Evolutionary conservation across 2,888 invertebrate genomes (phyloP).

Genomic region (Drosophila lacicola): DNA sequence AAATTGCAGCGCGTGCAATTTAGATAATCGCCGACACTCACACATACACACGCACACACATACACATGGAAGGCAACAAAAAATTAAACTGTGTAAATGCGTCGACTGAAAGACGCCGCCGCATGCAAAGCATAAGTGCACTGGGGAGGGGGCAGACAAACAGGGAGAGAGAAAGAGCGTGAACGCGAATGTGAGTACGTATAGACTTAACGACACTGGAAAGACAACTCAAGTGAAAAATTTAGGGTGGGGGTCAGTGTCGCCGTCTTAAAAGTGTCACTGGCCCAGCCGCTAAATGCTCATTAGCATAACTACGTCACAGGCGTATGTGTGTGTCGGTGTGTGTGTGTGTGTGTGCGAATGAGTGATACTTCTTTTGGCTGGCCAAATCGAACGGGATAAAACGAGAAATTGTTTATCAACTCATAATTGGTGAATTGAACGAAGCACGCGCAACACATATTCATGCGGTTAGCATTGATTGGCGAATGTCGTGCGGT

Average conservation of each 20-base stretch:
- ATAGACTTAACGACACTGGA: slow-evolving; percentile 21
- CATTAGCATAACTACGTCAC: slow-evolving; percentile 21
- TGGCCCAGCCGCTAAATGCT: slow-evolving; percentile 24
- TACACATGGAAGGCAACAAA: slow-evolving; percentile 6
- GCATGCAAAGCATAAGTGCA: slow-evolving; percentile 18
- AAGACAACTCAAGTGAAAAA: slow-evolving; percentile 11
- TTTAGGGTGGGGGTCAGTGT: slow-evolving; percentile 6
- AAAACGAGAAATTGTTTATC: slow-evolving; percentile 69
- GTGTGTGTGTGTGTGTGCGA: slow-evolving; percentile 1
- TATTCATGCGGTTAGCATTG: slow-evolving; percentile 40
- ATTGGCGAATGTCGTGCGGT: slow-evolving; percentile 15
- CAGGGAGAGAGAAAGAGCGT: not conserved
- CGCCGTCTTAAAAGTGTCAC: slow-evolving; percentile 31
- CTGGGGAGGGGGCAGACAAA: not conserved
- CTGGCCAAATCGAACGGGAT: slow-evolving; percentile 55
- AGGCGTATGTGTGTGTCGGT: not conserved
- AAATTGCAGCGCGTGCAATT: slow-evolving; percentile 41
- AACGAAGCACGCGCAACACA: slow-evolving; percentile 67
- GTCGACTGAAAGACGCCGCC: slow-evolving; percentile 10
- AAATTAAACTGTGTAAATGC: slow-evolving; percentile 6
- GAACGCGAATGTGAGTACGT: slow-evolving; percentile 1
- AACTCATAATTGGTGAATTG: slow-evolving; percentile 62
- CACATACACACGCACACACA: not conserved
- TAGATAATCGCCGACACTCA: slow-evolving; percentile 27
- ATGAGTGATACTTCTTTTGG: slow-evolving; percentile 31